phyloP scores from a whole-genome alignment of 2,888 invertebrate genomes.

The Trachelus tabidus region DNA sequence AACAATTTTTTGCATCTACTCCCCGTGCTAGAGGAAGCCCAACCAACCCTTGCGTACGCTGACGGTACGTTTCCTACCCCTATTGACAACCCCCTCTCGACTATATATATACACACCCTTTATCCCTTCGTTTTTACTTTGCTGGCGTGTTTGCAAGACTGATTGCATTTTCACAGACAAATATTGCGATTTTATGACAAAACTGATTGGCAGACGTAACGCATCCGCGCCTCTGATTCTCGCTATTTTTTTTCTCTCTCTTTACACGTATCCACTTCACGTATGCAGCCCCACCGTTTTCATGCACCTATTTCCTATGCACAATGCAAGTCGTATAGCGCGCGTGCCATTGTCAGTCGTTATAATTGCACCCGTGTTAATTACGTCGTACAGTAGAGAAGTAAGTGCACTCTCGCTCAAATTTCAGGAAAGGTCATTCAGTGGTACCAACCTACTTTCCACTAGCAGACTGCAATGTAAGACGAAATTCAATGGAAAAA shows the following conservation, averaged over 20 bases:
- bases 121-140: constrained; percentile 17
- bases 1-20: constrained; percentile 17
- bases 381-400: constrained; percentile 5
- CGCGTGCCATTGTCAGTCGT: constrained; percentile 4
- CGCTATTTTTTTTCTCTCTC: neutral
- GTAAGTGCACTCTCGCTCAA: neutral
- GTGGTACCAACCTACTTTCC: constrained; percentile 11
- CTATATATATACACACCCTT: neutral
- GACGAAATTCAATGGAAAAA: neutral
- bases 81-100: neutral
- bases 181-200: constrained; percentile 42
- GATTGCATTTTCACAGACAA: constrained; percentile 51
- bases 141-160: constrained; percentile 41
- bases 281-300: neutral
- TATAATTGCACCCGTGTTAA: constrained; percentile 33
- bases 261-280: neutral
- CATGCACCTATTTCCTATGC: neutral
- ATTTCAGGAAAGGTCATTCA: constrained; percentile 8
- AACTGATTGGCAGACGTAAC: constrained; percentile 29
- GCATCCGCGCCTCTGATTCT: neutral
- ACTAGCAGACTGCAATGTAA: neutral
- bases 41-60: too few species aligned
- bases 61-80: neutral
- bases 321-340: neutral
- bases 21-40: neutral